Evolutionary conservation across 1,140 invertebrate genomes (phyloP), one percentile per base, ranked within the genome.

Genomic region (Halyomorpha halys): DNA sequence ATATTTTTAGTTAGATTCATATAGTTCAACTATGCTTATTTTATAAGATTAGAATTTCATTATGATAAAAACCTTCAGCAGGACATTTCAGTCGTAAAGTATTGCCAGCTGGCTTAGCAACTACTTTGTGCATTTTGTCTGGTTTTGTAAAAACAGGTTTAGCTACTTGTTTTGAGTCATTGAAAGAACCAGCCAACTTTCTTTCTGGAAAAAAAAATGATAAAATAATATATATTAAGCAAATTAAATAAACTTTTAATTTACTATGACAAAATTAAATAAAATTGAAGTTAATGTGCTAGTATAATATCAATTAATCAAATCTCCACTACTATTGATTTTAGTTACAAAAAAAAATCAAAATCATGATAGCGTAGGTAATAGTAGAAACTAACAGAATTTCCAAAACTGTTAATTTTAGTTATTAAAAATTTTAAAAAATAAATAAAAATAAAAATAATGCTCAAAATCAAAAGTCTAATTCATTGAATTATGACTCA

Each of bases 91-190:
- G 72, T 45, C 76, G 75, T 0, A 86, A 71, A 70, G 79, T 82
- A 59, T 82, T 85, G 9, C 86, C 86, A 9, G 85, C 86, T 1
- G 86, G 84, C 66, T 82, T 82, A 3, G 82, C 80, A 1, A 83
- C 71, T 3, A 74, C 69, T 56, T 71, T 69, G 30, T 76, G 73
- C 78, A 82, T 79, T 62, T 79, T 78, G 45, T 77, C 73, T 4
- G 64, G 69, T 70, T 80, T 78, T 39, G 74, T 78, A 70, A 82
- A 82, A 5, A 70, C 68, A 0, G 77, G 78, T 0, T 70, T 66
- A 0, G 71, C 76, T 14, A 56, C 25, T 19, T 45, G 23, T 49
- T 65, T 64, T 15, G 66, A 66, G n/a, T 73, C 71, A 64, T 78
- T 78, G 53, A 74, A 75, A 34, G 75, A 74, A 0, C 75, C 75